Percentiles rank a stretch among this genome's conserved stretches.
phyloP scores from a whole-genome alignment of 2,888 invertebrate species.

The Psylliodes chrysocephalus region DNA sequence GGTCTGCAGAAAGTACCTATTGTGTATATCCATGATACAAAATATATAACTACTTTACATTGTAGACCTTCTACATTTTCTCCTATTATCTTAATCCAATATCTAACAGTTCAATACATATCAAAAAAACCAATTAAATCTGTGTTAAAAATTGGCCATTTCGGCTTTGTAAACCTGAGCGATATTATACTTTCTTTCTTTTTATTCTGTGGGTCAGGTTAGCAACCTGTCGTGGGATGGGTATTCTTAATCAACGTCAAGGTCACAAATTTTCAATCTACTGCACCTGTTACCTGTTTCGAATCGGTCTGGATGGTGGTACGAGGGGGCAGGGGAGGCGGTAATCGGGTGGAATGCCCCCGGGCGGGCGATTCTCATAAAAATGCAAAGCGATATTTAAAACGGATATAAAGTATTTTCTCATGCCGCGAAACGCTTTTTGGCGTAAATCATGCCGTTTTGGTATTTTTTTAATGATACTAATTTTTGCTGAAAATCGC shows the following conservation, averaged over 20 bases:
- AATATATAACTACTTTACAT: too few species aligned
- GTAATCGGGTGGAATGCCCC: constrained; percentile 25
- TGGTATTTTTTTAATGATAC: too few species aligned
- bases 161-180: not conserved
- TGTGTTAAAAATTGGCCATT: too few species aligned
- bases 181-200: not conserved
- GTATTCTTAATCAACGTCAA: constrained; percentile 17
- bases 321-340: not conserved
- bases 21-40: too few species aligned
- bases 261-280: constrained; percentile 26
- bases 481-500: too few species aligned
- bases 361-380: constrained; percentile 4
- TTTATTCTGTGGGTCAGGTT: constrained; percentile 1
- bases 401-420: constrained; percentile 8
- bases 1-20: too few species aligned
- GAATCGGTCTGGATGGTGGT: not conserved
- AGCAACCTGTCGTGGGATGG: constrained; percentile 17
- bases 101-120: too few species aligned
- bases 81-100: too few species aligned
- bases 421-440: too few species aligned
- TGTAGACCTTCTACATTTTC: too few species aligned
- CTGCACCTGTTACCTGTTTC: constrained; percentile 19
- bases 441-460: too few species aligned
- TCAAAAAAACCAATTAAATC: too few species aligned
- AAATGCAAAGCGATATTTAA: constrained; percentile 21